phyloP scores from a whole-genome alignment of 2,797 vertebrate species.

The Pseudochirops corinnae region DNA sequence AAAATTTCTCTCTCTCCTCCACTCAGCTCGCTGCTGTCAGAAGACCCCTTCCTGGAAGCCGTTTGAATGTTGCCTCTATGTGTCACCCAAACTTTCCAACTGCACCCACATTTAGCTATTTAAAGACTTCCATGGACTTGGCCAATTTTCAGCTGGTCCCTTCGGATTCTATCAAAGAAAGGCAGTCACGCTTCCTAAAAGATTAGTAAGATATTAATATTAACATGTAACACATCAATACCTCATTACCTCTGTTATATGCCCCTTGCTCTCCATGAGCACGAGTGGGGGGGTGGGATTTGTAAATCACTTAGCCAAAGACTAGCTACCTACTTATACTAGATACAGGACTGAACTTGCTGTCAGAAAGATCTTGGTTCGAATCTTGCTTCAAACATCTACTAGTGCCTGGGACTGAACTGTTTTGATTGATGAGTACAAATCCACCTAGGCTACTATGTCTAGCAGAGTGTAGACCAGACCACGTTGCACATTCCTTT shows the following conservation, averaged over 20 bases:
- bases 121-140: not conserved
- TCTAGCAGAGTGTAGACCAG: not conserved
- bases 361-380: not conserved
- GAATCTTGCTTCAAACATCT: not conserved
- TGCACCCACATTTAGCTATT: not conserved
- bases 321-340: not conserved
- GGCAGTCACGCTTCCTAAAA: not conserved
- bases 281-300: not conserved
- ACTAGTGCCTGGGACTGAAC: not conserved
- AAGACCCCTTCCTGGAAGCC: not conserved
- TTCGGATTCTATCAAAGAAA: not conserved
- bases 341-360: not conserved
- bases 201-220: not conserved
- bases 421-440: not conserved
- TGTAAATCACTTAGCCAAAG: not conserved
- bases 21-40: not conserved
- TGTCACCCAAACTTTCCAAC: not conserved
- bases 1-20: not conserved
- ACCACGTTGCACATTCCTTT: not conserved
- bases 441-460: not conserved
- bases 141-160: not conserved
- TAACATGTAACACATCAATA: not conserved
- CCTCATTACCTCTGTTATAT: not conserved
- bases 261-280: not conserved
- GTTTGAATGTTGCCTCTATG: not conserved